Base-by-base conservation (phyloP, 2,888 invertebrate genomes). In the Hartigia nigra region DNA sequence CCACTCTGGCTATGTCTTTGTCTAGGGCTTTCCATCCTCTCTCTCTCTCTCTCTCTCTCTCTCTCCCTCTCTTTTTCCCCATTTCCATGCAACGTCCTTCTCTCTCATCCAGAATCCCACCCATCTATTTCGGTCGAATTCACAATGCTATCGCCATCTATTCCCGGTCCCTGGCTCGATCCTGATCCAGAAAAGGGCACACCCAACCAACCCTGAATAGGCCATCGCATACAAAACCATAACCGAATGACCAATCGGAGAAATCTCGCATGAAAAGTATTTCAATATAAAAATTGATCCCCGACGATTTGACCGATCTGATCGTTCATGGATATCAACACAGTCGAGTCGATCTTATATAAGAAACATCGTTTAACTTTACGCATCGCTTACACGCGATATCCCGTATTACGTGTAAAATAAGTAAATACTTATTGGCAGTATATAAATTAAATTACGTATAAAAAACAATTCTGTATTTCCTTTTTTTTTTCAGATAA, bases 121-220 rank as follows among this genome's bases (percentile, higher is more conserved):
- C 72, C 72, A 72, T 72, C 72, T 32, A 72, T 32, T 31, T 72
- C 72, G 72, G 75, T 34, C 35, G 37, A 78, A 76, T 76, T 78
- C 76, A 78, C 78, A 76, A 76, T 78, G 76, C 78, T 78, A 78
- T 78, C 78, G 23, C 70, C 55, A 69, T 69, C 31, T 70, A 76
- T 74, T 36, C 75, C 35, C 31, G 23, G 34, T 12, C 37, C 31
- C 75, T 12, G 36, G 31, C 75, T 31, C 75, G 75, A 35, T 34
- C 75, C 75, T 36, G 75, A 75, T 72, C 72, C 72, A 34, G 72
- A 72, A 72, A 75, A 75, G 31, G 34, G 75, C 34, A n/a, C 75
- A 36, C 31, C 75, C 75, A 37, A 23, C 75, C 75, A n/a, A 23
- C 23, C 37, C 75, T 37, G 75, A 75, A 75, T 75, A 34, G 75